Evolutionary conservation across 1,140 invertebrate genomes (phyloP), one percentile per base, ranked within the genome.

Genomic region (Papilio polyxenes): DNA sequence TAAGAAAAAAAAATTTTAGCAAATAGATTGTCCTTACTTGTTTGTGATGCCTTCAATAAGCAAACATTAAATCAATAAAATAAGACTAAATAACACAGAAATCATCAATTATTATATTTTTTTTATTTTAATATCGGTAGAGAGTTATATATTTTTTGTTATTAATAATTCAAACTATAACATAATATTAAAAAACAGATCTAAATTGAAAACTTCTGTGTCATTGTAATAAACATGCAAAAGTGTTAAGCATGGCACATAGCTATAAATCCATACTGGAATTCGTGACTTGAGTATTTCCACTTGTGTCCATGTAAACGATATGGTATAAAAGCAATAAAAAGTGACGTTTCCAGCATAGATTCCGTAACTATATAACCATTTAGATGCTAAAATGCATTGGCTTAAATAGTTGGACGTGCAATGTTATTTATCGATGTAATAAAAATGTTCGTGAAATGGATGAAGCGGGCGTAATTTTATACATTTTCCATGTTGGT

Each of bases 391-490:
- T 65, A 65, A 65, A 65, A 23, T 65, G 62, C 62, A 62, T 9
- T 62, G 17, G 20, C 23, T 65, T 65, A 65, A 65, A 65, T 62
- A 62, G 59, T 65, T 65, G 62, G 62, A 65, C 62, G 62, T 65
- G 62, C 62, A 65, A 65, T 65, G 62, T 31, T 65, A 65, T 65
- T 31, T 65, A 65, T 65, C 23, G 62, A 65, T 65, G 62, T 65
- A 65, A 65, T 31, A 65, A 65, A 65, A 65, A 65, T 65, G 23
- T 6, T 65, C 13, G 62, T 10, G 4, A 62, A 10, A 65, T 65
- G 62, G 10, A 65, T 13, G 3, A 65, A 65, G 62, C 62, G 23
- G 23, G 62, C 23, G 62, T 31, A 65, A 31, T 23, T 65, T 65
- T 65, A 31, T 65, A 65, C 62, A 65, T 65, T 65, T 23, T 31